Evolutionary conservation across 2,888 invertebrate genomes (phyloP).

Genomic region (Candidula unifasciata): DNA sequence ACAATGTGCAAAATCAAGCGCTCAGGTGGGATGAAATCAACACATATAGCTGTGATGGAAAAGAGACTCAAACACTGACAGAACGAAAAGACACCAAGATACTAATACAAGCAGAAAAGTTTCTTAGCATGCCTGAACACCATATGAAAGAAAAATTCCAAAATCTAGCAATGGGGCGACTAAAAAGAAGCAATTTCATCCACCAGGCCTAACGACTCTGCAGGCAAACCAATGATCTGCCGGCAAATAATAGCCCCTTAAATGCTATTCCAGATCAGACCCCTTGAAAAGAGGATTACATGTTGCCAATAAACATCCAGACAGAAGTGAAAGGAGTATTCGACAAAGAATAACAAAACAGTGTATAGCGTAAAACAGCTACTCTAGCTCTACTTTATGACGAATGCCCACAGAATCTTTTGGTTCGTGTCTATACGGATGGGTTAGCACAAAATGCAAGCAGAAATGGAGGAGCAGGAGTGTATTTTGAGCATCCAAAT

Average conservation of each 20-base stretch:
- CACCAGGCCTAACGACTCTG: neutral
- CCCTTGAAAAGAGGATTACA: neutral
- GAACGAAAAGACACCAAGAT: conserved; percentile 6
- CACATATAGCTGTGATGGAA: neutral
- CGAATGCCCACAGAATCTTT: conserved; percentile 5
- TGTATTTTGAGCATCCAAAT: neutral
- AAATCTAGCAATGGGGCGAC: neutral
- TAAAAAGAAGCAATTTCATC: neutral
- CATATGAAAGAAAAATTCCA: neutral
- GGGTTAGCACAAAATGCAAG: conserved; percentile 3
- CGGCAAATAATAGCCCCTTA: no score
- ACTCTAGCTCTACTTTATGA: neutral
- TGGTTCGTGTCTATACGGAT: conserved; percentile 4
- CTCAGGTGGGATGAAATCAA: neutral
- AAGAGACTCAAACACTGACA: neutral
- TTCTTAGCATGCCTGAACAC: neutral
- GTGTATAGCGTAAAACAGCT: neutral
- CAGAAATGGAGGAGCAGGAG: neutral
- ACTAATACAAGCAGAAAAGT: conserved; percentile 1
- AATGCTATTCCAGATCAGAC: no score
- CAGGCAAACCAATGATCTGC: neutral
- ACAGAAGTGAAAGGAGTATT: conserved; percentile 15
- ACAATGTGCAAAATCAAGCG: neutral
- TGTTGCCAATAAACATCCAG: neutral
- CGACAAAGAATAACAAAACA: neutral